Evolutionary conservation across 2,888 invertebrate species (phyloP).

Genomic region (Bhutanitis thaidina): DNA sequence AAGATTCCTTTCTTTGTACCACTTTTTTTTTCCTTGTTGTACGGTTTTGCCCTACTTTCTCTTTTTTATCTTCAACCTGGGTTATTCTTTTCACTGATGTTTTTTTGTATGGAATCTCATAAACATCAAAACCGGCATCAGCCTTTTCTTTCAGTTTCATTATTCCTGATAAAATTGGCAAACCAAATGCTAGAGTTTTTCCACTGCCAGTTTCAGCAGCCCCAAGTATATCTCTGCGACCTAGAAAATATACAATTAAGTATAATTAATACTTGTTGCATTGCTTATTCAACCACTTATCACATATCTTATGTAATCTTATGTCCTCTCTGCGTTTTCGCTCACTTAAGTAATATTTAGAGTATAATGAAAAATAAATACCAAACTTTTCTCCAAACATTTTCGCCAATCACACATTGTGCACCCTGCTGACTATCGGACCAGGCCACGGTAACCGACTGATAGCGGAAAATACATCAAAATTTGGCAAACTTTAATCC

Average conservation of each 20-base stretch:
- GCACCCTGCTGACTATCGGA: too few relatives aligned
- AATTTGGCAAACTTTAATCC: too few relatives aligned
- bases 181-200: slow-evolving; percentile 98
- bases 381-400: too few relatives aligned
- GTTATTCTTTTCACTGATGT: slow-evolving; percentile 46
- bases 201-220: slow-evolving; percentile 99
- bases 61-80: slow-evolving; percentile 24
- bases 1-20: slow-evolving; percentile 47
- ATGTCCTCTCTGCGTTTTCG: too few relatives aligned
- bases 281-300: too few relatives aligned
- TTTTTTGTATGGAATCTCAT: slow-evolving; percentile 64
- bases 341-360: too few relatives aligned
- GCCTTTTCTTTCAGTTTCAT: slow-evolving; percentile 82
- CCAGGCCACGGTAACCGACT: too few relatives aligned
- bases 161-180: slow-evolving; percentile 94
- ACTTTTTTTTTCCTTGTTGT: slow-evolving; percentile 30
- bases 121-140: slow-evolving; percentile 51
- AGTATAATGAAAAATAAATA: too few relatives aligned
- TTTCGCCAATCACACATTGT: too few relatives aligned
- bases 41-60: slow-evolving; percentile 25
- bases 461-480: too few relatives aligned
- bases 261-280: too few relatives aligned
- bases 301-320: too few relatives aligned
- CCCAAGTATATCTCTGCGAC: slow-evolving; percentile 94
- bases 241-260: slow-evolving; percentile 39